Evolutionary conservation across 2,888 invertebrate genomes (phyloP).

Genomic region (Philonicus albiceps): DNA sequence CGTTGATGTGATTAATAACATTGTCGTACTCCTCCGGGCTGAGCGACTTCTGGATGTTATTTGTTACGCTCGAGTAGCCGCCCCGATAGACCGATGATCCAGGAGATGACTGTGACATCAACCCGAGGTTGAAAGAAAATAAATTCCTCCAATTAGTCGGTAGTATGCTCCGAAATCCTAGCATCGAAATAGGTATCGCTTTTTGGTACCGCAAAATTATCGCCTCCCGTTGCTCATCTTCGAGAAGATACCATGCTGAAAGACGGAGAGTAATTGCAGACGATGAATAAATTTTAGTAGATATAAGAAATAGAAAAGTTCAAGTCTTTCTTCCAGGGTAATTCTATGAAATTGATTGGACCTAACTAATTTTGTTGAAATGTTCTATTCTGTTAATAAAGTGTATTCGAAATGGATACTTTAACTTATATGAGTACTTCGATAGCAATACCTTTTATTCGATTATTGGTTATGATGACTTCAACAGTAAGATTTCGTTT

Average conservation of each 20-base stretch:
- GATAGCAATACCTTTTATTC: too few relatives aligned
- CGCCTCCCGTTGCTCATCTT: constrained; percentile 61
- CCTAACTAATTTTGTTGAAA: too few relatives aligned
- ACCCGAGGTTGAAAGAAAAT: constrained; percentile 50
- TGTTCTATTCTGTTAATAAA: too few relatives aligned
- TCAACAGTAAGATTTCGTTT: too few relatives aligned
- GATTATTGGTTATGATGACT: too few relatives aligned
- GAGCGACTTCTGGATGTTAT: constrained; percentile 55
- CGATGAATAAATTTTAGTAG: background rate
- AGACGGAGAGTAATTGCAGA: background rate
- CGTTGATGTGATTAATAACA: constrained; percentile 60
- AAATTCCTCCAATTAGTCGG: constrained; percentile 12
- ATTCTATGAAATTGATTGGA: background rate
- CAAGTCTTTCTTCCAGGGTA: background rate
- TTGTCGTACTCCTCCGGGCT: constrained; percentile 59
- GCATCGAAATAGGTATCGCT: constrained; percentile 56
- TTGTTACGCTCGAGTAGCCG: constrained; percentile 43
- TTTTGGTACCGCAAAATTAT: constrained; percentile 53
- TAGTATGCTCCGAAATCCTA: constrained; percentile 52
- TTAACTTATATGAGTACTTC: too few relatives aligned
- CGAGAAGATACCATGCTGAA: constrained; percentile 57
- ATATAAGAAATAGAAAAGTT: background rate
- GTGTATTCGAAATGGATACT: too few relatives aligned
- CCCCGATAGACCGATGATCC: constrained; percentile 45
- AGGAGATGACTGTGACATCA: constrained; percentile 46